Conservation (phyloP, 2,888 invertebrate genomes). For the Ametastegia equiseti region DNA sequence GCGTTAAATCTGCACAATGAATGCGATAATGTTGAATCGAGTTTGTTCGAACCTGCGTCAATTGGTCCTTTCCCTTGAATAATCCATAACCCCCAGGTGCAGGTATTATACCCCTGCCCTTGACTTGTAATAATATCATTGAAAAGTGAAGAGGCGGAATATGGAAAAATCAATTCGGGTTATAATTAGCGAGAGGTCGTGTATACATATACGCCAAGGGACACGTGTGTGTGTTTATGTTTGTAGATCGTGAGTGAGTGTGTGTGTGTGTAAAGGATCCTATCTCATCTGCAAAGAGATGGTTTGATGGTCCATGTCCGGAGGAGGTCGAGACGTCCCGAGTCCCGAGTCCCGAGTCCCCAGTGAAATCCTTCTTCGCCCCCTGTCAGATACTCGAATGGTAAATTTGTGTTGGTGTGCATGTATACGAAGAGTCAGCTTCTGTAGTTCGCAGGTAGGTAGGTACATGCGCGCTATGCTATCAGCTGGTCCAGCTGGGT, state of each 20-base stretch:
- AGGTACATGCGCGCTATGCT: slow-evolving; percentile 40
- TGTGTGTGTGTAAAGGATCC: neutral
- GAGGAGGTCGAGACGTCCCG: neutral
- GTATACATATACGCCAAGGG: neutral
- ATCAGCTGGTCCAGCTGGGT: slow-evolving; percentile 38
- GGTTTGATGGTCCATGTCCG: neutral
- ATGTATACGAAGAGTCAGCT: neutral
- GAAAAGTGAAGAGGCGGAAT: neutral
- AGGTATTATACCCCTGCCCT: neutral
- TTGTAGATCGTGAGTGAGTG: no score
- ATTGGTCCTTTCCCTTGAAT: neutral
- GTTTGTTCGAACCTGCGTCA: neutral
- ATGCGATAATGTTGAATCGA: neutral
- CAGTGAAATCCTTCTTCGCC: slow-evolving; percentile 9
- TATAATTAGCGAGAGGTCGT: neutral
- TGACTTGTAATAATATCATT: neutral
- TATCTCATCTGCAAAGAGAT: neutral
- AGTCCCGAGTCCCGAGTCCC: neutral
- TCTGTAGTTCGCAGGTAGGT: slow-evolving; percentile 7
- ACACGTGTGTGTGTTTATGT: no score
- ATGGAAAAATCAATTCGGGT: neutral
- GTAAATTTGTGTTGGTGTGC: neutral
- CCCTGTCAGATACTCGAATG: neutral
- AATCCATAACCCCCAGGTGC: no score
- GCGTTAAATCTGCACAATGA: neutral